Conservation (phyloP, 30 jellyfish, hydroid and myxozoan species). For the Calvadosia cruxmelitensis region DNA sequence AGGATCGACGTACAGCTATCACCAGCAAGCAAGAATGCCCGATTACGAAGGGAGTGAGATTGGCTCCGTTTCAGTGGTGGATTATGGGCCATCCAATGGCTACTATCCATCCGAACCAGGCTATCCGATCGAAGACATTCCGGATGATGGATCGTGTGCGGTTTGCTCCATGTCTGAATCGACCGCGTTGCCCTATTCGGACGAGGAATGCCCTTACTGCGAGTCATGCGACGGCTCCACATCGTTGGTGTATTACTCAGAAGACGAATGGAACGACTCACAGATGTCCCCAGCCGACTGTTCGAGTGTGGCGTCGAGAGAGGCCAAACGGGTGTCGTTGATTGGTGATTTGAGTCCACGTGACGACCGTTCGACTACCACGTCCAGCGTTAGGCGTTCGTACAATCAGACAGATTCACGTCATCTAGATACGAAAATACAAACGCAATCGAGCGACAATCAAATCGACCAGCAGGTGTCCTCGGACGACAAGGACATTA, state of each 20-base stretch:
- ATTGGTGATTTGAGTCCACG: too few relatives aligned
- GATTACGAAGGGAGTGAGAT: background rate
- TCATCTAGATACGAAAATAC: background rate
- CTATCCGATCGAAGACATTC: conserved; percentile 1
- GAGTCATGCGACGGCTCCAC: conserved; percentile 54
- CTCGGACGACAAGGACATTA: background rate
- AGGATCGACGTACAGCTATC: background rate
- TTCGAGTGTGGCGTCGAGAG: conserved; percentile 27
- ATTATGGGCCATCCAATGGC: background rate
- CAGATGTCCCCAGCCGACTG: conserved; percentile 45
- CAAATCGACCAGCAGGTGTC: background rate
- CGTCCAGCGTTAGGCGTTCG: background rate
- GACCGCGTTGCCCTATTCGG: conserved; percentile 37
- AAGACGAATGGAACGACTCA: conserved; percentile 39
- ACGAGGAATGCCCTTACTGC: conserved; percentile 60
- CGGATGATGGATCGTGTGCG: conserved; percentile 45
- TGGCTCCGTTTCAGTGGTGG: background rate
- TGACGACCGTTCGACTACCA: background rate
- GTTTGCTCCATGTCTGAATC: conserved; percentile 27
- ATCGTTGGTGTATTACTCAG: conserved; percentile 46
- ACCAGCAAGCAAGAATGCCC: too few relatives aligned
- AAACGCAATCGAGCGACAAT: background rate
- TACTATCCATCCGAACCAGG: background rate
- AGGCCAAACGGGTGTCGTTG: conserved; percentile 43
- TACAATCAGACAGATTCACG: background rate